Percentiles rank a stretch among this genome's conserved stretches.
phyloP scores from a whole-genome alignment of 1,140 invertebrate species.

The Ladona fulva region DNA sequence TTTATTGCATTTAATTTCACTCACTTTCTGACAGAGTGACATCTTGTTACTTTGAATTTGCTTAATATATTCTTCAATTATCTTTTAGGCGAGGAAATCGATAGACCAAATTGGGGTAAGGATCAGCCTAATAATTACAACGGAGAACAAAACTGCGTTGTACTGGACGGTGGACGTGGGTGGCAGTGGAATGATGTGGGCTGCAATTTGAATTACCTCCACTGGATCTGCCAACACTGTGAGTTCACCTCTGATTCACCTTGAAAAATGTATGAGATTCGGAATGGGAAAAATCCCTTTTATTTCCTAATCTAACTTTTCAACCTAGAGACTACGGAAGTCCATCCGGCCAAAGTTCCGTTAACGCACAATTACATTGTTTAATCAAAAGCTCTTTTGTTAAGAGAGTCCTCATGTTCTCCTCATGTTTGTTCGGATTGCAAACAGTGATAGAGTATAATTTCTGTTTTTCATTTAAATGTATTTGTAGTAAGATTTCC shows the following conservation, averaged over 20 bases:
- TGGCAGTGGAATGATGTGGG: conserved; percentile 94
- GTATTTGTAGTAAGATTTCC: too few relatives aligned
- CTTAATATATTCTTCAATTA: conserved; percentile 18
- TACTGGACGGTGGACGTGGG: conserved; percentile 75
- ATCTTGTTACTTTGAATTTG: too few relatives aligned
- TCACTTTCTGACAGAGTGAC: too few relatives aligned
- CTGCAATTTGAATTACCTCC: conserved; percentile 83
- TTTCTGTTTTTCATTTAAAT: too few relatives aligned
- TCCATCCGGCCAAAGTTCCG: background rate
- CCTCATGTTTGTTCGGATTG: too few relatives aligned
- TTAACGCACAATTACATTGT: background rate
- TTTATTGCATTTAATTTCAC: too few relatives aligned
- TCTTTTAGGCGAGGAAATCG: conserved; percentile 58
- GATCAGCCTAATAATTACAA: conserved; percentile 94
- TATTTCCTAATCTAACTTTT: background rate
- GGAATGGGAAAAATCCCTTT: background rate
- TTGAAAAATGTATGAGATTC: conserved; percentile 5
- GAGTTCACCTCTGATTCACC: conserved; percentile 35
- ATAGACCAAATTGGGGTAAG: conserved; percentile 77
- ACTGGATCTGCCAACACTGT: conserved; percentile 89
- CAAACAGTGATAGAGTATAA: too few relatives aligned
- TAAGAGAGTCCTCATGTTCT: too few relatives aligned
- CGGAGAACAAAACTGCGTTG: conserved; percentile 87
- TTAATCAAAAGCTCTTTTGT: too few relatives aligned
- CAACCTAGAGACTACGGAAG: background rate